Conservation (phyloP, 1,140 invertebrate species). For the Dinoponera quadriceps region DNA sequence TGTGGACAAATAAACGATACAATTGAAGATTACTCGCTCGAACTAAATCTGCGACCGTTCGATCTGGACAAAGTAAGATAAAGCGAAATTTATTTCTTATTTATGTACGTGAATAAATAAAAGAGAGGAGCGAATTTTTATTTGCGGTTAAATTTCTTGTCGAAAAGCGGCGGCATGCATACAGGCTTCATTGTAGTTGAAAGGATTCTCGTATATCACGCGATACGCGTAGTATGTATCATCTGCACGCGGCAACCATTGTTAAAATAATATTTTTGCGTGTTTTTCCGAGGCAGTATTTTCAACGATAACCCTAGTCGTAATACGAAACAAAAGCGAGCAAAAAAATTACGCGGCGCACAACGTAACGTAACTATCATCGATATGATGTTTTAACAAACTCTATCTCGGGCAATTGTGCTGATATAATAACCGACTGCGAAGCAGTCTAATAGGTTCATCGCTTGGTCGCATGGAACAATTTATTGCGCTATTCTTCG, state of each 20-base stretch:
- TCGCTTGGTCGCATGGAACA: not conserved
- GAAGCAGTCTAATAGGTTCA: not conserved
- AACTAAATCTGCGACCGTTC: not conserved
- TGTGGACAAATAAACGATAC: not conserved
- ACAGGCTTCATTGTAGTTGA: not conserved
- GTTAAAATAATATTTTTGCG: constrained; percentile 31
- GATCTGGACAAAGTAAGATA: not conserved
- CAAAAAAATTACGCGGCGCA: not conserved
- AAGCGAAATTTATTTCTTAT: not conserved
- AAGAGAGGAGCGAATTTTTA: not conserved
- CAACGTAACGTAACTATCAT: not conserved
- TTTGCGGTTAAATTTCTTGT: not conserved
- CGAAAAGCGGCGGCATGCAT: not conserved
- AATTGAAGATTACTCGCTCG: not conserved
- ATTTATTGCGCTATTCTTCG: not conserved
- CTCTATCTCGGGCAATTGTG: not conserved
- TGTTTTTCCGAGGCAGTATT: no score
- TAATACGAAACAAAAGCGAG: no score
- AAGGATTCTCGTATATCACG: constrained; percentile 18
- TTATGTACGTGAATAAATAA: not conserved
- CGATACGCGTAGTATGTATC: not conserved
- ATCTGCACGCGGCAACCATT: constrained; percentile 19
- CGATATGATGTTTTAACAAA: not conserved
- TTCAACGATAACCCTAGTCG: not conserved
- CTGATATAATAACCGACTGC: not conserved